phyloP scores from a whole-genome alignment of 2,797 vertebrate species.

The Onychomys leucogaster region DNA sequence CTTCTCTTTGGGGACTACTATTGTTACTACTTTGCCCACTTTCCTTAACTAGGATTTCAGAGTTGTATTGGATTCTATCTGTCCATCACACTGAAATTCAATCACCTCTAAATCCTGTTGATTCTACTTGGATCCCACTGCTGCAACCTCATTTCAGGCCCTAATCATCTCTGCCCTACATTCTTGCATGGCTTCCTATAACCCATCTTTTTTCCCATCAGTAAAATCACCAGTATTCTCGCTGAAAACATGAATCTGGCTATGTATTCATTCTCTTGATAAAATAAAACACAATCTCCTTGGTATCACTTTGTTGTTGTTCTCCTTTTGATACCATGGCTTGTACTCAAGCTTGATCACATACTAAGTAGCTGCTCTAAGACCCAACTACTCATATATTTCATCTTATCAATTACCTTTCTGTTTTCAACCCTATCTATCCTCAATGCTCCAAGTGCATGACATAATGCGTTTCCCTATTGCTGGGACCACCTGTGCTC shows the following conservation, averaged over 20 bases:
- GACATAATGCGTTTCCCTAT: not conserved
- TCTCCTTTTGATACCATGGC: not conserved
- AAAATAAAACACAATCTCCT: not conserved
- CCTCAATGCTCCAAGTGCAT: too few species aligned
- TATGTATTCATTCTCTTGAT: not conserved
- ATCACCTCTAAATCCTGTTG: not conserved
- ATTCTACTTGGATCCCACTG: not conserved
- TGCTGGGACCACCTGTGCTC: not conserved
- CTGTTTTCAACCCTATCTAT: not conserved
- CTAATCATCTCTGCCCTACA: not conserved
- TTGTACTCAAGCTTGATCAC: not conserved
- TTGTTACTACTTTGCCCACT: not conserved
- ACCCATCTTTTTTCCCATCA: not conserved
- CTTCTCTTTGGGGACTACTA: not conserved
- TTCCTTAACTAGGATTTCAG: not conserved
- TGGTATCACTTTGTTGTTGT: not conserved
- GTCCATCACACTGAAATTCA: not conserved
- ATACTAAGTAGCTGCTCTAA: not conserved
- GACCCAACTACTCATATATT: not conserved
- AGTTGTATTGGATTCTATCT: not conserved
- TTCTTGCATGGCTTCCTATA: not conserved
- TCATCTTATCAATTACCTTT: not conserved
- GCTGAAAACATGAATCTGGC: not conserved
- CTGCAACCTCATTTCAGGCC: not conserved
- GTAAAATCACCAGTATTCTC: not conserved